phyloP scores from a whole-genome alignment of 2,797 vertebrate genomes.

The Schizopygopsis pylzovi region DNA sequence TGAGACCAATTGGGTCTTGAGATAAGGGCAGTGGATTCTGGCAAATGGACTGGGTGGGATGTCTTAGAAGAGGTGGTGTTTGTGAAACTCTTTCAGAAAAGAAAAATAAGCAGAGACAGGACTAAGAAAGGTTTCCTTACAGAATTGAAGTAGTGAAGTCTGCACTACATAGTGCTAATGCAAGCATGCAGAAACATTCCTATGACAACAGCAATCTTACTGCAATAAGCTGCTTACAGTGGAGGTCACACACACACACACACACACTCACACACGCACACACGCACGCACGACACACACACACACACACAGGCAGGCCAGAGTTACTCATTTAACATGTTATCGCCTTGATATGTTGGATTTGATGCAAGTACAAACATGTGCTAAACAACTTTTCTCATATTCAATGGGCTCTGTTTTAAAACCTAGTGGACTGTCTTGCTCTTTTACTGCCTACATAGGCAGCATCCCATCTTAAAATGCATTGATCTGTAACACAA shows the following conservation, averaged over 20 bases:
- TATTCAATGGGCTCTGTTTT: background rate
- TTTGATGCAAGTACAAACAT: constrained; percentile 12
- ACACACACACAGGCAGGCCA: background rate
- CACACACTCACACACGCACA: background rate
- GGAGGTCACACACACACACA: constrained; percentile 18
- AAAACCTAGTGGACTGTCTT: background rate
- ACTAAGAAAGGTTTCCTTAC: background rate
- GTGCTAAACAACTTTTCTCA: background rate
- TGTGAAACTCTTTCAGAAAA: background rate
- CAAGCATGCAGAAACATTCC: constrained; percentile 18
- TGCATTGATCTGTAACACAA: background rate
- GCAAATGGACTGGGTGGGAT: background rate
- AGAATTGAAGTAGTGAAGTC: constrained; percentile 9
- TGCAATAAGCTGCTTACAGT: constrained; percentile 31
- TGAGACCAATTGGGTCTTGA: background rate
- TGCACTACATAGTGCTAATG: constrained; percentile 2
- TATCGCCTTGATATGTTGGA: background rate
- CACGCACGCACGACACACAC: too few relatives aligned
- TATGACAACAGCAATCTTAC: constrained; percentile 4
- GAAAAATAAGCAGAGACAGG: background rate
- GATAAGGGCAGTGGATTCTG: constrained; percentile 37
- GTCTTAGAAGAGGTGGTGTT: constrained; percentile 18
- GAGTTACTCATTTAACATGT: background rate
- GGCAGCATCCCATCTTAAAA: background rate
- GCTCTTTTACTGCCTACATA: background rate